These are phyloP conservation scores for Rhagoletis zephyria DNA, from an alignment of 1,140 invertebrate species.

Conservation along the genomic window DNA sequence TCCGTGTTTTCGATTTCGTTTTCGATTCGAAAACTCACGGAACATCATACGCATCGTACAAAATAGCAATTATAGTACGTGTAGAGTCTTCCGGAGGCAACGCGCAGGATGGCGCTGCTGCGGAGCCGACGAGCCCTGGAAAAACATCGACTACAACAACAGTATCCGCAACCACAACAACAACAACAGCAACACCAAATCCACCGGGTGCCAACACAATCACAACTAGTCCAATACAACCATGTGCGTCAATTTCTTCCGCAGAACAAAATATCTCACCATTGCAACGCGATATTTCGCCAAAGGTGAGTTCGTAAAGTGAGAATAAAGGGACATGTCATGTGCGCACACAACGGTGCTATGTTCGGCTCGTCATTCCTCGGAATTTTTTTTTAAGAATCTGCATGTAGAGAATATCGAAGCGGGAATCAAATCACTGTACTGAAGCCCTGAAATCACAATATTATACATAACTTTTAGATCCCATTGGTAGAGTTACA, in stretches of 20 bases:
- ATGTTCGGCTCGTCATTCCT: too few relatives aligned
- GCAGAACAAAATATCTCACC: constrained; percentile 18
- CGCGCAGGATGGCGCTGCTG: constrained; percentile 62
- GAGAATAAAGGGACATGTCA: neutral
- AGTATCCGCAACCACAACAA: constrained; percentile 25
- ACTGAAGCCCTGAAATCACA: too few relatives aligned
- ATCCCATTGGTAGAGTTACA: too few relatives aligned
- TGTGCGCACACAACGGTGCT: too few relatives aligned
- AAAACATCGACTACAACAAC: constrained; percentile 34
- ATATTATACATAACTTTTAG: too few relatives aligned
- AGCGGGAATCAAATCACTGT: too few relatives aligned
- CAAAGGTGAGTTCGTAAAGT: constrained; percentile 30
- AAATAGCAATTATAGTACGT: constrained; percentile 65
- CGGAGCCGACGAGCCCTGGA: constrained; percentile 53
- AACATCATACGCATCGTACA: constrained; percentile 55
- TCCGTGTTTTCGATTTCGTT: constrained; percentile 58
- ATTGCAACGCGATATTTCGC: constrained; percentile 41
- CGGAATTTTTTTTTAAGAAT: too few relatives aligned
- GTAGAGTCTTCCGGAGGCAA: constrained; percentile 60
- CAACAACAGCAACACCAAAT: constrained; percentile 22
- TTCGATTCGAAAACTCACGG: constrained; percentile 57
- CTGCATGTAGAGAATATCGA: too few relatives aligned
- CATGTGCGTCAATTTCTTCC: constrained; percentile 1
- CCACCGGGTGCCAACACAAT: neutral
- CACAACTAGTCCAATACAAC: constrained; percentile 31